Percentiles rank a stretch among this genome's conserved stretches.
Evolutionary conservation across 2,113 vertebrate genomes (phyloP).

Genomic region (Seriola dumerili): DNA sequence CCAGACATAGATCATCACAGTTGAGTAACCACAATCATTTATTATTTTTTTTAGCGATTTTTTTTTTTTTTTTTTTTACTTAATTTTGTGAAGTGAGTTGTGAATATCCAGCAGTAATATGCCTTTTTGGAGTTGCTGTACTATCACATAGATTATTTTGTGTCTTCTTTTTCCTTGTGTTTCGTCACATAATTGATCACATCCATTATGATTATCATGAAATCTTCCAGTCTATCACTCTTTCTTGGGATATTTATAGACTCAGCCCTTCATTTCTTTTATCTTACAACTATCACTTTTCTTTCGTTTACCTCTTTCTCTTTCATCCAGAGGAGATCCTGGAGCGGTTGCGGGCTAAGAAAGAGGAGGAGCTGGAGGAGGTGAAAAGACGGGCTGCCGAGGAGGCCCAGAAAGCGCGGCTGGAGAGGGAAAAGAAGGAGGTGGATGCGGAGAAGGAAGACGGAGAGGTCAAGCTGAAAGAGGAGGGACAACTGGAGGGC

Average conservation of each 20-base stretch:
- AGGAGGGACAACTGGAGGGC: slow-evolving; percentile 79
- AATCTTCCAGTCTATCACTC: neutral
- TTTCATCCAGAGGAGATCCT: slow-evolving; percentile 90
- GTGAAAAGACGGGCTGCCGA: slow-evolving; percentile 85
- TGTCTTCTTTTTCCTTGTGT: neutral
- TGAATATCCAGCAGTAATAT: neutral
- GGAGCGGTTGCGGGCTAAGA: slow-evolving; percentile 88
- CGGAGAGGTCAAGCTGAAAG: slow-evolving; percentile 81
- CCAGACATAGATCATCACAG: no score
- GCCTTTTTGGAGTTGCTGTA: neutral
- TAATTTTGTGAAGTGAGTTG: neutral
- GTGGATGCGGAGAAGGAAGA: slow-evolving; percentile 75
- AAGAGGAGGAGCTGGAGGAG: slow-evolving; percentile 89
- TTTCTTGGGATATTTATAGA: neutral
- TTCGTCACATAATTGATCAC: neutral
- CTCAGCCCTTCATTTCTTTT: neutral
- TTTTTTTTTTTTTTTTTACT: neutral
- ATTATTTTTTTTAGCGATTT: no score
- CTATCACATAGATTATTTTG: neutral
- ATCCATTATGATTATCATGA: neutral
- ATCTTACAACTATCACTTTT: neutral
- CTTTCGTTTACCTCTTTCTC: neutral
- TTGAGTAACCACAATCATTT: no score
- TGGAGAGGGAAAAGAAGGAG: slow-evolving; percentile 82
- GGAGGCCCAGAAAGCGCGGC: slow-evolving; percentile 85